phyloP scores from a whole-genome alignment of 23 tunicate species.

The Ciona savignyi region DNA sequence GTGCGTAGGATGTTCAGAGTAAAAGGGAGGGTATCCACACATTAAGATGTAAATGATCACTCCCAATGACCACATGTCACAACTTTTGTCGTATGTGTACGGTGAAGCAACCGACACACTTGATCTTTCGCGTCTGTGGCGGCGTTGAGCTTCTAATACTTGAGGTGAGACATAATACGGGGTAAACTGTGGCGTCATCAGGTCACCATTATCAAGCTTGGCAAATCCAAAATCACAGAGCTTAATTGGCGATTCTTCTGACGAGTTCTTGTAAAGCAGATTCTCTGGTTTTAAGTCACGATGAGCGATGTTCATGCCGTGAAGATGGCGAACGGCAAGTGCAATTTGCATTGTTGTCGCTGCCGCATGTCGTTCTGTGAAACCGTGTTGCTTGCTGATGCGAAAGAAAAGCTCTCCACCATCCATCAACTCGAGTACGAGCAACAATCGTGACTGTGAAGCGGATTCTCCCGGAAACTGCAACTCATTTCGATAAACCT shows the following conservation, averaged over 20 bases:
- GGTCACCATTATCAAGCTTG: slow-evolving; percentile 84
- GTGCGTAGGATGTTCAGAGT: slow-evolving; percentile 92
- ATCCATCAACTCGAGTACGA: slow-evolving; percentile 91
- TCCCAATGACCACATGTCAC: slow-evolving; percentile 99
- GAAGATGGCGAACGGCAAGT: slow-evolving; percentile 87
- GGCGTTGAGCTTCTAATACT: slow-evolving; percentile 89
- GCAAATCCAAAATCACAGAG: slow-evolving; percentile 98
- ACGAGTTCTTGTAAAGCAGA: slow-evolving; percentile 52
- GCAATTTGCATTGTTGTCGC: slow-evolving; percentile 94
- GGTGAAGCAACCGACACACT: slow-evolving; percentile 48
- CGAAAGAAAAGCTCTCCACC: slow-evolving; percentile 97
- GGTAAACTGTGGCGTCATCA: slow-evolving; percentile 95
- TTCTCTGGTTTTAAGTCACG: slow-evolving; percentile 98
- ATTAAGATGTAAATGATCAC: slow-evolving; percentile 89
- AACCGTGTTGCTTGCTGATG: slow-evolving; percentile 86
- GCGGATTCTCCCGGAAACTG: slow-evolving; percentile 99
- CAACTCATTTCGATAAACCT: slow-evolving; percentile 86
- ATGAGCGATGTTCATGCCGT: slow-evolving; percentile 87
- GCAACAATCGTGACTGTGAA: slow-evolving; percentile 63
- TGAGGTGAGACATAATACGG: slow-evolving; percentile 97
- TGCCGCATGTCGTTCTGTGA: slow-evolving; percentile 97
- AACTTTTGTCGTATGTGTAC: slow-evolving; percentile 91
- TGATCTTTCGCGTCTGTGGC: slow-evolving; percentile 72
- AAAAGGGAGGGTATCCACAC: slow-evolving; percentile 98
- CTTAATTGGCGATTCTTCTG: slow-evolving; percentile 88